Base-by-base conservation (phyloP, 2,888 invertebrate species). In the Tipula lateralis region DNA sequence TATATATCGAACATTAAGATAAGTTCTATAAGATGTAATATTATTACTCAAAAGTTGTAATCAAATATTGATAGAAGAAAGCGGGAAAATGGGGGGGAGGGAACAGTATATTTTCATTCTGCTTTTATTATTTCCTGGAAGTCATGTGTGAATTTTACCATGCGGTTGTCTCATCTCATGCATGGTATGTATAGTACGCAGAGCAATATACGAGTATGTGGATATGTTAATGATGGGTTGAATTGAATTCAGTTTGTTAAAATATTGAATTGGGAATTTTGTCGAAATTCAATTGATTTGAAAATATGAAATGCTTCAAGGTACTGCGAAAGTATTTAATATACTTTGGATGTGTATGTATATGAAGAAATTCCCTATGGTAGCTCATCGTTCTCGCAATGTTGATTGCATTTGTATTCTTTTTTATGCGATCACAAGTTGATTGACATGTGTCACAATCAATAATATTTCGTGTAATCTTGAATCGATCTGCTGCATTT, bases 21-120 rank as follows among this genome's bases (percentile, higher is more conserved):
- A 50, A 50, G 44, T 50, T 66, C 9, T 66, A 24, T 66, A 66
- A 66, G 66, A 66, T 66, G 66, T 66, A 66, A 66, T 66, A 66
- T 66, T 66, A 66, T 66, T 66, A 66, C 66, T 66, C 66, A 66
- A 66, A 66, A 66, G 66, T 66, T 66, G 66, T 66, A 66, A 66
- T 66, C 66, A 66, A 66, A 66, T 66, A 66, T 66, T 66, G 66
- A 66, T 66, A 66, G 24, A 66, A 66, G 6, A 44, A 66, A 66
- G 16, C 44, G 24, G 66, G 66, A 12, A 66, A 66, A 66, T 66
- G 66, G 9, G 24, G 66, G 66, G 24, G 66, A 66, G 66, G 24
- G 9, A 66, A 66, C 19, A 66, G 66, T 66, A n/a, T n/a, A n/a
- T n/a, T 66, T 13, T 19, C 19, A 24, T 66, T 66, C 24, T 66